Evolutionary conservation across 2,888 invertebrate genomes (phyloP), one percentile per base, ranked within the genome.

Genomic region (Chrysina gloriosa): DNA sequence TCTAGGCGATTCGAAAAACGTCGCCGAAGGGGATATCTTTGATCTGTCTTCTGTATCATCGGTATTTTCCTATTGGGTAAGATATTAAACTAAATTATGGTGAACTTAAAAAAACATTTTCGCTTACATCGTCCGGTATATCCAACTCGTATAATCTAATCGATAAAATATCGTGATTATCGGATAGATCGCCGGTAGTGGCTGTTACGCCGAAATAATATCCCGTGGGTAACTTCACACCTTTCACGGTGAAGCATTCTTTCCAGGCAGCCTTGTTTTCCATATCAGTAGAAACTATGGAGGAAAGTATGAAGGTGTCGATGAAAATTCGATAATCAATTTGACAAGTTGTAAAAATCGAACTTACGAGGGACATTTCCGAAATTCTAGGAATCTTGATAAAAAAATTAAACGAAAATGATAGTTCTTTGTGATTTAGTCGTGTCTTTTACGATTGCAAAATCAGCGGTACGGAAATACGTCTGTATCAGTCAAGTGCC

Each of bases 121-220:
- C 19, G 48, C 84, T 84, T 81, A 87, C 88, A 79, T 88, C 89
- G 70, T 89, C 88, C 63, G 92, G 88, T 63, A 91, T 83, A 79
- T 97, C 97, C 67, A 98, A 86, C 81, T 98, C 97, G 80, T 93
- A 98, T 79, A 97, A 89, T 84, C 96, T 94, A 70, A 99, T 88
- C 1, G 96, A 92, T 70, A 96, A 87, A 70, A 99, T 88, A 83
- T 99, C 98, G 82, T 99, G 99, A 83, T 94, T 96, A 86, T 99
- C 99, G 70, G 94, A 92, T 47, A 99, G 85, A 81, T 99, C 98
- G 1, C 99, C 99, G 0, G 99, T 99, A 0, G 97, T 97, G 0
- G 99, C 96, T 0, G 97, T 92, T 2, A 96, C 86, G 1, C 99
- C 99, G 82, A 97, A 92, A 84, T 88, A 97, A 84, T 98, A 98